phyloP scores from a whole-genome alignment of 37 sponge, comb jelly and placozoan genomes.

The Agelas oroides region DNA sequence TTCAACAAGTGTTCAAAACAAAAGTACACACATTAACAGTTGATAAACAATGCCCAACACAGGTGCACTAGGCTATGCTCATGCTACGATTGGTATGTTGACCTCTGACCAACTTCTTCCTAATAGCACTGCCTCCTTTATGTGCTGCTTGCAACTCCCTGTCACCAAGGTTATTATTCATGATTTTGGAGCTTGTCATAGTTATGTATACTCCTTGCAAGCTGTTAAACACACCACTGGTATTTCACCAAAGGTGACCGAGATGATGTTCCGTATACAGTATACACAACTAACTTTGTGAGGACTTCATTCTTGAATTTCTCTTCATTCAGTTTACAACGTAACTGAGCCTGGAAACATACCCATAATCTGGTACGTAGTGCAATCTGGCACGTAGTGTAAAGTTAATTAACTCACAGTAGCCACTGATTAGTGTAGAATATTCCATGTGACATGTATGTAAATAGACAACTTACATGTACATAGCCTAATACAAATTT shows the following conservation, averaged over 20 bases:
- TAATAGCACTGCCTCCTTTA: background rate
- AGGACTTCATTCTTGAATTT: constrained; percentile 89
- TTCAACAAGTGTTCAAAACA: too few relatives aligned
- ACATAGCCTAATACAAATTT: too few relatives aligned
- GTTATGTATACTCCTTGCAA: background rate
- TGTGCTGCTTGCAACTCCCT: constrained; percentile 45
- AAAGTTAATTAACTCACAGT: too few relatives aligned
- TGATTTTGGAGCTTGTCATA: background rate
- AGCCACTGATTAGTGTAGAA: too few relatives aligned
- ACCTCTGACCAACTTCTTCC: constrained; percentile 28
- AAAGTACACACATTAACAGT: too few relatives aligned
- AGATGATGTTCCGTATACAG: background rate
- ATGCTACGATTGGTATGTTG: constrained; percentile 46
- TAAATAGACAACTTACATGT: too few relatives aligned
- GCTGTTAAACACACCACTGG: background rate
- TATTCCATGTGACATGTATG: too few relatives aligned
- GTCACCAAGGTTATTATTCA: background rate
- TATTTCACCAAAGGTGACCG: background rate
- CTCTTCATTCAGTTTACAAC: constrained; percentile 93
- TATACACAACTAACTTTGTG: constrained; percentile 30
- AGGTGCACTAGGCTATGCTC: constrained; percentile 34
- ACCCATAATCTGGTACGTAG: too few relatives aligned
- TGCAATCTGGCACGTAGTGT: too few relatives aligned
- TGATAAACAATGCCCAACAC: too few relatives aligned
- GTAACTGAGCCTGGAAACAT: constrained; percentile 76